Evolutionary conservation across 2,113 vertebrate species (phyloP), one percentile per base, ranked within the genome.

Genomic region (Dicentrarchus labrax): DNA sequence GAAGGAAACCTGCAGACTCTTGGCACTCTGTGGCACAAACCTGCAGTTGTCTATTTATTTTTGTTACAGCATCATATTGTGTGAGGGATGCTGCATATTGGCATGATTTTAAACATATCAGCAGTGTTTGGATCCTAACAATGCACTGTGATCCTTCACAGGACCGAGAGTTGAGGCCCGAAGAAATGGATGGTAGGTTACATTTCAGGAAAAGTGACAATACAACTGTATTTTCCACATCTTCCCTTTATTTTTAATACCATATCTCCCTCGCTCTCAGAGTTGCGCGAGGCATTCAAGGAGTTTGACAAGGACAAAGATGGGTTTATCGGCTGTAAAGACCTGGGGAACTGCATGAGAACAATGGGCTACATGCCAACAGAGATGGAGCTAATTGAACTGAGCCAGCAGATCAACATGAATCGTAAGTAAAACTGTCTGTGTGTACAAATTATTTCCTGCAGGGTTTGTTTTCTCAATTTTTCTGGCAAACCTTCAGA

Each of bases 341-440:
- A 99, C 90, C 94, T 99, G 94, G 98, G 98, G 6, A 98, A 99
- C 94, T 99, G 98, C 93, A 99, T 99, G 98, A 96, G 98, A 19
- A 99, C 98, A 17, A 99, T 99, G 98, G 98, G 98, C 57, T 99
- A 99, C 95, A 99, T 99, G 98, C 98, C 98, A 36, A 99, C 98
- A 0, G 98, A 99, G 94, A 99, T 99, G 98, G 98, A 99, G 92
- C 95, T 99, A 30, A 99, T 99, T 1, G 98, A 99, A 80, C 94
- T 99, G 22, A 99, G 98, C 78, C 98, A 99, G 95, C 98, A 99
- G 94, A 98, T 99, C 94, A 99, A 99, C 96, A 99, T 99, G 98
- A 99, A 99, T 92, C 0, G 98, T 99, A 94, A 96, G 97, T 95
- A 50, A 68, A 54, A 16, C 51, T n/a, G 17, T 59, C 19, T 76